Base-by-base conservation (phyloP, 2,888 invertebrate genomes). In the Rotaria sp. region DNA sequence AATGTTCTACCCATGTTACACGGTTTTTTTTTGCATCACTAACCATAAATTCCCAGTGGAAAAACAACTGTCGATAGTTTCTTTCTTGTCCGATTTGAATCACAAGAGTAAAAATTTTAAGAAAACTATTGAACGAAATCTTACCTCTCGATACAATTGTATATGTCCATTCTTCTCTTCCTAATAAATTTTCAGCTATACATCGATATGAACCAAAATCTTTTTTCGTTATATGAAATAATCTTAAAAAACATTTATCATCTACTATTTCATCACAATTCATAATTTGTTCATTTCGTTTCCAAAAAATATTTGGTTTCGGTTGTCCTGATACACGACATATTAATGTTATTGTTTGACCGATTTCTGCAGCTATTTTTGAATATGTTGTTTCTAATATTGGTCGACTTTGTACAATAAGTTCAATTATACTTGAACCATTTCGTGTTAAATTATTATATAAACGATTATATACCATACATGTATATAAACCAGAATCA, bases 91-190 rank as follows among this genome's bases (percentile, higher is more conserved):
- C n/a, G n/a, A n/a, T n/a, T n/a, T n/a, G n/a, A n/a, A n/a, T n/a
- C n/a, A n/a, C n/a, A n/a, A n/a, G n/a, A n/a, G n/a, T n/a, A n/a
- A n/a, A n/a, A n/a, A n/a, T n/a, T n/a, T n/a, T n/a, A n/a, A n/a
- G n/a, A n/a, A n/a, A n/a, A n/a, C n/a, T n/a, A n/a, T n/a, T n/a
- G n/a, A n/a, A n/a, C n/a, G n/a, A 15, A 50, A 18, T 15, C 50
- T 74, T 80, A 80, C 80, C 80, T 80, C 45, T 80, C 15, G 80
- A 80, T 26, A 80, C 80, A n/a, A 80, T 41, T 15, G 80, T 80
- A n/a, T 80, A 80, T 21, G 80, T 80, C 80, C 80, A 80, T 80
- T 80, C 80, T 80, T 80, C 80, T 80, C 45, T 80, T 45, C 80
- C 80, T 24, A 80, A n/a, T 45, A 80, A n/a, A 80, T 80, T 80